Evolutionary conservation across 2,797 vertebrate genomes (phyloP).

Genomic region (Crenichthys baileyi): DNA sequence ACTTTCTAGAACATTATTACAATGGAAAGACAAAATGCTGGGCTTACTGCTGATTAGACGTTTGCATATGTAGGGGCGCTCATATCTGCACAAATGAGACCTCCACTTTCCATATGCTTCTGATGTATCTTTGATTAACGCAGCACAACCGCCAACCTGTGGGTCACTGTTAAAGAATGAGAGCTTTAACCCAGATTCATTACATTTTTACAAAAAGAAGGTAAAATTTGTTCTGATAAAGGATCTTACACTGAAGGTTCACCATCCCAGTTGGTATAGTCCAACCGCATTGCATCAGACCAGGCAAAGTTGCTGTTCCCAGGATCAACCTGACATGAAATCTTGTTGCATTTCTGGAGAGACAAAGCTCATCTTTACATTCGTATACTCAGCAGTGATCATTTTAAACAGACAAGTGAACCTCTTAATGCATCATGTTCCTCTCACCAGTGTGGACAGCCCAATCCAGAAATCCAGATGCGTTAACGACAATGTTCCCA

Average conservation of each 20-base stretch:
- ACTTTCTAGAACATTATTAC: neutral
- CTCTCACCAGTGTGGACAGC: constrained; percentile 79
- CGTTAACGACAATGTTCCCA: constrained; percentile 46
- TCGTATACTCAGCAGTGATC: neutral
- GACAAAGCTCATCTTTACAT: constrained; percentile 24
- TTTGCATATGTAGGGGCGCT: constrained; percentile 84
- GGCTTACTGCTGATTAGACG: constrained; percentile 79
- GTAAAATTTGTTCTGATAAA: neutral
- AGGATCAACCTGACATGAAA: constrained; percentile 77
- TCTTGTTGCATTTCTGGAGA: constrained; percentile 79
- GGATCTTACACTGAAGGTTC: constrained; percentile 72
- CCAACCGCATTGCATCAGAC: constrained; percentile 64
- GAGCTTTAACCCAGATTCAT: neutral
- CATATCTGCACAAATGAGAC: constrained; percentile 73
- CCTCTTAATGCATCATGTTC: neutral
- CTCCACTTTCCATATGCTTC: constrained; percentile 76
- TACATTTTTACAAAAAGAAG: neutral
- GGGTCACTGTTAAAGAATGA: constrained; percentile 63
- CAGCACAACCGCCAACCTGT: constrained; percentile 69
- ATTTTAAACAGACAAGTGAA: neutral
- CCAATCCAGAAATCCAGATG: constrained; percentile 81
- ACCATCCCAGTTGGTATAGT: constrained; percentile 66
- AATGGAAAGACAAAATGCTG: neutral
- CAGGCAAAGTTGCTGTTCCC: constrained; percentile 68
- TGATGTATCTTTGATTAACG: constrained; percentile 68